phyloP scores from a whole-genome alignment of 2,113 vertebrate species.

The Chiloscyllium plagiosum region DNA sequence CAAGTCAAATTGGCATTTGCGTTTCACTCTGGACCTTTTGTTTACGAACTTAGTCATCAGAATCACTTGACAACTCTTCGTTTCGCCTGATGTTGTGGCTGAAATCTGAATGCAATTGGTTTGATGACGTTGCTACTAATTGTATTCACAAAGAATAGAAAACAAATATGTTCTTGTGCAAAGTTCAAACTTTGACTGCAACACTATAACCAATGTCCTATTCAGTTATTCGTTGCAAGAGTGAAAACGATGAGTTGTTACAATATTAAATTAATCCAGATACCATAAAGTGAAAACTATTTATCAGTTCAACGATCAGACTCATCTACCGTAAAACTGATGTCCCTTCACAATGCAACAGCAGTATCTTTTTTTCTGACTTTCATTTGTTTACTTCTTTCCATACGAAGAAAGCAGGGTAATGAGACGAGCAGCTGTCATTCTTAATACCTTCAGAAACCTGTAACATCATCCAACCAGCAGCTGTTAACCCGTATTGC shows the following conservation, averaged over 20 bases:
- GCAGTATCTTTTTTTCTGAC: too few relatives aligned
- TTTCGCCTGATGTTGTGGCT: not conserved
- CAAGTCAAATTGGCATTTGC: not conserved
- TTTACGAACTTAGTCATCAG: not conserved
- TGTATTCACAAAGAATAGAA: not conserved
- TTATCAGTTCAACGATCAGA: conserved; percentile 4
- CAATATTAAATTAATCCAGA: not conserved
- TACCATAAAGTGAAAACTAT: not conserved
- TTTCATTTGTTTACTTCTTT: not conserved
- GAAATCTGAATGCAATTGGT: not conserved
- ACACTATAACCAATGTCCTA: too few relatives aligned
- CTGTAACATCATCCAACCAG: conserved; percentile 57
- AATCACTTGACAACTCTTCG: not conserved
- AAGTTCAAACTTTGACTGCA: not conserved
- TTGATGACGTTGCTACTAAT: not conserved
- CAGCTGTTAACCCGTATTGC: conserved; percentile 64
- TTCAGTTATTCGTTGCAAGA: not conserved
- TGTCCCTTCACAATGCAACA: not conserved
- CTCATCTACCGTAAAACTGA: not conserved
- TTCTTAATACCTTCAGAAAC: conserved; percentile 42
- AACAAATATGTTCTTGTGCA: not conserved
- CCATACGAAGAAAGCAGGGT: not conserved
- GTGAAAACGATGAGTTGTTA: not conserved
- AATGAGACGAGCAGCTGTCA: conserved; percentile 31
- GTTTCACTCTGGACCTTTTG: not conserved